A percentile compares a stretch with the other conserved stretches of the same genome.
These are phyloP conservation scores for Drosophila greeni DNA, from an alignment of 2,888 invertebrate genomes.

Conservation along the genomic window DNA sequence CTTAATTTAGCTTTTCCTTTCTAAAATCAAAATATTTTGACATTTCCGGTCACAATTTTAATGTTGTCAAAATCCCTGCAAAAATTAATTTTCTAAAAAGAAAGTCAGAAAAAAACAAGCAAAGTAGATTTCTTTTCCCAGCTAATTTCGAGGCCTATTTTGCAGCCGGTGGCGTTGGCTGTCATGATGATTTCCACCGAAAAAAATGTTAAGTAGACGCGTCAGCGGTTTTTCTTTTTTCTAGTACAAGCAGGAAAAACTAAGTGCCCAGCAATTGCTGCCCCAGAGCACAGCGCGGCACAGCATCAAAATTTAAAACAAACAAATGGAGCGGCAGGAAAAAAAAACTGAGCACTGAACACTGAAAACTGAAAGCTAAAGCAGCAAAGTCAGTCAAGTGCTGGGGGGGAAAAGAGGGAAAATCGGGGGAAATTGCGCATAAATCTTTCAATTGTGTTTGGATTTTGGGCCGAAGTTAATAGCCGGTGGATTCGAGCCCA, in stretches of 20 bases:
- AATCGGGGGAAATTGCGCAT: conserved; percentile 56
- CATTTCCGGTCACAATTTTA: conserved; percentile 39
- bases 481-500: conserved; percentile 43
- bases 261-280: conserved; percentile 58
- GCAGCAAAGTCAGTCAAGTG: conserved; percentile 59
- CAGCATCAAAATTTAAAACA: conserved; percentile 56
- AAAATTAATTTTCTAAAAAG: conserved; percentile 19
- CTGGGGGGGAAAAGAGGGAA: conserved; percentile 21
- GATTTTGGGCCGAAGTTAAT: conserved; percentile 61
- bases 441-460: conserved; percentile 75
- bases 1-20: conserved; percentile 12
- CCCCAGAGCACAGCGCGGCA: conserved; percentile 18
- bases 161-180: conserved; percentile 49
- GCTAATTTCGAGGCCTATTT: conserved; percentile 59
- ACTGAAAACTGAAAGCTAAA: conserved; percentile 11
- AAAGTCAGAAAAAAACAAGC: neutral
- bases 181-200: conserved; percentile 50
- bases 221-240: conserved; percentile 64
- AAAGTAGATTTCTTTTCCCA: conserved; percentile 8
- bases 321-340: conserved; percentile 46
- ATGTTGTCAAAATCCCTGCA: conserved; percentile 28
- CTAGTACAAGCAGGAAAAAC: conserved; percentile 53
- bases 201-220: conserved; percentile 67
- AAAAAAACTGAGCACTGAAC: conserved; percentile 6
- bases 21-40: conserved; percentile 23